phyloP scores from a whole-genome alignment of 1,140 invertebrate species.

The Papilio aristodemus region DNA sequence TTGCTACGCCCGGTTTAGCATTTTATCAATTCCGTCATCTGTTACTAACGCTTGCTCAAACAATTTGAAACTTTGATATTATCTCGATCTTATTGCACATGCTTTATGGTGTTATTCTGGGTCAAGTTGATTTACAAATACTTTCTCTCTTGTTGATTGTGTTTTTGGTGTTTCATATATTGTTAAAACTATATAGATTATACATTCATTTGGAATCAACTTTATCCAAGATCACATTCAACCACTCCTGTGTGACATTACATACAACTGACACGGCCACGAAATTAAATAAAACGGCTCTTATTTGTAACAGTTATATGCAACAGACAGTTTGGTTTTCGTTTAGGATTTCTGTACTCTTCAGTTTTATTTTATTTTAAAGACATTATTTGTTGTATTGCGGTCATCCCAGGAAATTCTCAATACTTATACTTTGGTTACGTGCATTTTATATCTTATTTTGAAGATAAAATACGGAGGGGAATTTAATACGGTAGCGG shows the following conservation, averaged over 20 bases:
- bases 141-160: constrained; percentile 1
- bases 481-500: constrained; percentile 23
- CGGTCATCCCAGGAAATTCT: neutral
- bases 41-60: neutral
- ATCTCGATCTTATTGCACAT: constrained; percentile 26
- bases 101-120: constrained; percentile 25
- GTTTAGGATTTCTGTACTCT: neutral
- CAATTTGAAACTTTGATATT: constrained; percentile 13
- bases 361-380: neutral
- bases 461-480: constrained; percentile 12
- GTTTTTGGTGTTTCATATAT: neutral
- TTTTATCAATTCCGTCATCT: constrained; percentile 21
- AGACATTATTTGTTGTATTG: neutral
- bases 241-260: too few relatives aligned
- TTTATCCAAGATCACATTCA: too few relatives aligned
- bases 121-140: constrained; percentile 31
- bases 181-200: neutral
- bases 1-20: neutral
- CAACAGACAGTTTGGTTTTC: too few relatives aligned
- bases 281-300: too few relatives aligned
- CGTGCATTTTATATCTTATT: constrained; percentile 8
- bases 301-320: too few relatives aligned
- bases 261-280: too few relatives aligned
- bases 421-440: neutral
- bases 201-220: neutral